Conservation (phyloP, 2,888 invertebrate species). For the Thecophora atra region DNA sequence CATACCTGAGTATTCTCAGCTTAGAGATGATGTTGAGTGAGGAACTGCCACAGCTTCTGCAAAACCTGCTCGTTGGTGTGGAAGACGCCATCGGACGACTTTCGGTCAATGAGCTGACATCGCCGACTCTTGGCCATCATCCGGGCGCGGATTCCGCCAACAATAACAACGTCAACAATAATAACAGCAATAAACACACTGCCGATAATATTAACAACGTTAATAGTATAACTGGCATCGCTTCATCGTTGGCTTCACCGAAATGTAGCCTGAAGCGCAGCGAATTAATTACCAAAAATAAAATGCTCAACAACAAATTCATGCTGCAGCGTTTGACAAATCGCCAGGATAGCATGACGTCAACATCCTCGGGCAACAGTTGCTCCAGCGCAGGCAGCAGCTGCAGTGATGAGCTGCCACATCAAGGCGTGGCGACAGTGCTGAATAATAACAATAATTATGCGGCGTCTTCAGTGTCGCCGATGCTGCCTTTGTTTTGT, state of each 20-base stretch:
- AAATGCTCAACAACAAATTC: constrained; percentile 65
- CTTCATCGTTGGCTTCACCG: constrained; percentile 56
- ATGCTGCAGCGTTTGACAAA: constrained; percentile 63
- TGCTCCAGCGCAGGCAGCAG: constrained; percentile 60
- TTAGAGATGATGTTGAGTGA: constrained; percentile 65
- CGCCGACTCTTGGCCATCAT: constrained; percentile 67
- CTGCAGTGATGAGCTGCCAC: constrained; percentile 55
- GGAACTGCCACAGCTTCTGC: constrained; percentile 73
- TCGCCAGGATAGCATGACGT: constrained; percentile 64
- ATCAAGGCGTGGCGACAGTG: constrained; percentile 24
- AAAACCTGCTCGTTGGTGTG: constrained; percentile 74
- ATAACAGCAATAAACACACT: constrained; percentile 27
- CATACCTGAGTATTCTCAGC: constrained; percentile 60
- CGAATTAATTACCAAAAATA: constrained; percentile 67
- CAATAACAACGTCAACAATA: constrained; percentile 30
- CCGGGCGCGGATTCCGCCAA: constrained; percentile 34
- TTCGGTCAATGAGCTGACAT: constrained; percentile 73
- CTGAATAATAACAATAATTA: background rate
- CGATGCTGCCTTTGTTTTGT: constrained; percentile 70
- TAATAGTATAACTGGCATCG: constrained; percentile 30
- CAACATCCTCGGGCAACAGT: constrained; percentile 61
- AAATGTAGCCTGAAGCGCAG: constrained; percentile 66
- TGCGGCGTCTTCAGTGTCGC: constrained; percentile 49
- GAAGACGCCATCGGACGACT: constrained; percentile 76
- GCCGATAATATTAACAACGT: constrained; percentile 40